Evolutionary conservation across 2,113 vertebrate genomes (phyloP), one percentile per base, ranked within the genome.

Genomic region (Albula glossodonta): DNA sequence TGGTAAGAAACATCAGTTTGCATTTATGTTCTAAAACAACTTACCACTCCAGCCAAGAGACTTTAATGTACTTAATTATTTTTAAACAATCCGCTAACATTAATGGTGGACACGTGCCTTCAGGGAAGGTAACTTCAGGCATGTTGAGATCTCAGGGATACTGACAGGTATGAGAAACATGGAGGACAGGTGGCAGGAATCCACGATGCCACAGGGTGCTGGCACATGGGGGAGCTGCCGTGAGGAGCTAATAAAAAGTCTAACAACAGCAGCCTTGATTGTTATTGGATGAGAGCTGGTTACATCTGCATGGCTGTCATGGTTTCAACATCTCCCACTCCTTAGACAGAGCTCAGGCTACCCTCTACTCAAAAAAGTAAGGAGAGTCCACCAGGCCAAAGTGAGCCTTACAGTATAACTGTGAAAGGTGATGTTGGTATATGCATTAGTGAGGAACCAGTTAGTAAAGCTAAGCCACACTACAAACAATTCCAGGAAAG

Each of bases 381-480:
- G 6, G 60, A 57, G 5, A 85, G 57, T 56, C 50, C 60, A 81
- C n/a, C 60, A 25, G 84, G 13, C 51, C 41, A 31, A 78, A 51
- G 70, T 80, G 81, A 51, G 22, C 74, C 74, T 56, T 8, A 78
- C 50, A 57, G 53, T 12, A 5, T 9, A 49, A 57, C 82, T 31
- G 25, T 70, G 56, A 9, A 56, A 63, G n/a, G 70, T 15, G 66
- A n/a, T n/a, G n/a, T n/a, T n/a, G 25, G 31, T 83, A 80, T 50
- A 78, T 56, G 82, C 53, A 78, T 83, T 86, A 84, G 49, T 84
- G n/a, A 51, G 22, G 63, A 56, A 74, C 5, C 7, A 48, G 78
- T 87, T 70, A 87, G 86, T 84, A 57, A 77, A 87, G 83, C 77
- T 49, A 79, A 84, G 86, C 86, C 22, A n/a, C 17, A 19, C 41